Conservation (phyloP, 37 sponge, comb jelly and placozoan genomes). For the Axinella damicornis region DNA sequence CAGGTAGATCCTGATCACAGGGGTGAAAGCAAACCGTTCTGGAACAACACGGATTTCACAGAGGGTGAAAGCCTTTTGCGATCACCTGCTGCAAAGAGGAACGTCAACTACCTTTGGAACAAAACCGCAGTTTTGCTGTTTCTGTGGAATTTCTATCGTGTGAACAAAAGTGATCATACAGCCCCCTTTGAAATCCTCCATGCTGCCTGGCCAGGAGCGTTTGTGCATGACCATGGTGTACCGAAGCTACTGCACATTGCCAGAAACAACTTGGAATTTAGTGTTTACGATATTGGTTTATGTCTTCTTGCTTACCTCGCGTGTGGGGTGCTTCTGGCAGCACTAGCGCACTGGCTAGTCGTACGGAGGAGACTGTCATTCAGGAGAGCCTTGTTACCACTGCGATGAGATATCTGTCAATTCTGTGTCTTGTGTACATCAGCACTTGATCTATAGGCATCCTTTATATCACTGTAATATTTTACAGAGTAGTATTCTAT, state of each 20-base stretch:
- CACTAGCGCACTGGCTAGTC: slow-evolving; percentile 14
- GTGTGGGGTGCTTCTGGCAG: slow-evolving; percentile 1
- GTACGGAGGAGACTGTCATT: background rate
- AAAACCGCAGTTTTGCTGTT: slow-evolving; percentile 63
- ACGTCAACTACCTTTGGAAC: slow-evolving; percentile 45
- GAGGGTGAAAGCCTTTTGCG: slow-evolving; percentile 14
- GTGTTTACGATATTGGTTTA: background rate
- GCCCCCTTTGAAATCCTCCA: background rate
- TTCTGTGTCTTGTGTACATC: no score
- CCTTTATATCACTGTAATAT: no score
- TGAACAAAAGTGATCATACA: background rate
- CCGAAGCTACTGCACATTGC: no score
- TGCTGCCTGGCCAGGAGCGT: slow-evolving; percentile 78
- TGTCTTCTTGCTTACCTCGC: slow-evolving; percentile 15
- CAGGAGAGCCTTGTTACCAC: no score
- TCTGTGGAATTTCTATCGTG: slow-evolving; percentile 62
- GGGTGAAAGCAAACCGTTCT: background rate
- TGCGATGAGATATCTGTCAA: no score
- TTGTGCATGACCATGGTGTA: no score
- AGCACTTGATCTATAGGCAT: no score
- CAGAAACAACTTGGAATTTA: background rate
- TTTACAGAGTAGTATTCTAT: no score
- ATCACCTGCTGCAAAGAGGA: background rate
- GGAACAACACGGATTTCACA: slow-evolving; percentile 38
- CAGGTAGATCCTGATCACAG: background rate